A percentile compares a stretch with the other conserved stretches of the same genome.
phyloP scores from a whole-genome alignment of 2,113 vertebrate species.

The Agelaius phoeniceus region DNA sequence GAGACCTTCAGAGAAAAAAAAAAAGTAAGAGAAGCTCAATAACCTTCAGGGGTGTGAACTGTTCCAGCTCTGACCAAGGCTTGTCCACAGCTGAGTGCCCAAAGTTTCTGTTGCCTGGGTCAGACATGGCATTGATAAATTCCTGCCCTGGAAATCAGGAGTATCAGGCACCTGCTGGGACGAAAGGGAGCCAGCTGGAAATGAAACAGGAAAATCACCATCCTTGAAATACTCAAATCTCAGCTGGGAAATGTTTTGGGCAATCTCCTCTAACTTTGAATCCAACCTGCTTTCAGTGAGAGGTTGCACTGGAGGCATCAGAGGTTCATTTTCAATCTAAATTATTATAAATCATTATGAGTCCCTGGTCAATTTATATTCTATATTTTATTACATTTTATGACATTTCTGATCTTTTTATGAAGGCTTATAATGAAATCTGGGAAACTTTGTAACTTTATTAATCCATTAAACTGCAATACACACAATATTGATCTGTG shows the following conservation, averaged over 20 bases:
- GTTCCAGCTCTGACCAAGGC: background rate
- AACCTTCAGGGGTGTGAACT: accelerated
- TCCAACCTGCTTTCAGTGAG: background rate
- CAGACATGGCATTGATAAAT: background rate
- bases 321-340: background rate
- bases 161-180: background rate
- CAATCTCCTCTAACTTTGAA: background rate
- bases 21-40: background rate
- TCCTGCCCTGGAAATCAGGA: background rate
- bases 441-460: background rate
- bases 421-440: background rate
- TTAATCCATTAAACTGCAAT: background rate
- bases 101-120: background rate
- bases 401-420: background rate
- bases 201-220: background rate
- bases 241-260: background rate
- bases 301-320: background rate
- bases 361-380: background rate
- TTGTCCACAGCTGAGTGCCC: background rate
- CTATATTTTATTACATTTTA: background rate
- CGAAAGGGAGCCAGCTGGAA: background rate
- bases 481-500: background rate
- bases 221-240: background rate
- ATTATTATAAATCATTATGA: background rate
- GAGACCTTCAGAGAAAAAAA: background rate